These are phyloP conservation scores for Hassar affinis DNA, from an alignment of 2,113 vertebrate genomes.

Conservation along the genomic window DNA sequence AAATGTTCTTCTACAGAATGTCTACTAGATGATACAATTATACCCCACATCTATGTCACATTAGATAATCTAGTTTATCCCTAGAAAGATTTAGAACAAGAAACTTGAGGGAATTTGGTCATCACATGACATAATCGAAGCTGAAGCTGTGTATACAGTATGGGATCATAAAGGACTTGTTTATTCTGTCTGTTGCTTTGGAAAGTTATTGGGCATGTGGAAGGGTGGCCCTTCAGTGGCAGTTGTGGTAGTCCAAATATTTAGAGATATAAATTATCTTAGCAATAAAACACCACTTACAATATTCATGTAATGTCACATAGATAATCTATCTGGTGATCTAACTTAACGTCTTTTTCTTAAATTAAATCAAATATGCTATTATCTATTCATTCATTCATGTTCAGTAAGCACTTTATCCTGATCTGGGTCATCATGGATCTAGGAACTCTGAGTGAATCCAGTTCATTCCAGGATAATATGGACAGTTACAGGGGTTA, in stretches of 20 bases:
- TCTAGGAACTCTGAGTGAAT: slow-evolving; percentile 2
- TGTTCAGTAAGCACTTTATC: background rate
- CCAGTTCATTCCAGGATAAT: background rate
- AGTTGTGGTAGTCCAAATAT: background rate
- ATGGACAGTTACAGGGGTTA: background rate
- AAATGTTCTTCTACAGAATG: background rate
- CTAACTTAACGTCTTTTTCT: background rate
- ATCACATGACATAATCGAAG: background rate
- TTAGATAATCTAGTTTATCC: background rate
- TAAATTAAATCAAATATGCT: background rate
- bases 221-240: background rate
- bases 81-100: background rate
- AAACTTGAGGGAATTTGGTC: background rate
- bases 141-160: background rate
- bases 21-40: background rate
- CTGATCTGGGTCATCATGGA: background rate
- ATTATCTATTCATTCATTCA: background rate
- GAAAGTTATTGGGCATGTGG: background rate
- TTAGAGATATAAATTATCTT: background rate
- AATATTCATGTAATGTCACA: background rate
- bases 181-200: background rate
- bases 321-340: no score
- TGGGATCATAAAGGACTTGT: background rate
- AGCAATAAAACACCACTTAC: background rate
- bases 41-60: background rate